Evolutionary conservation across 2,113 vertebrate species (phyloP).

Genomic region (Cervus canadensis): DNA sequence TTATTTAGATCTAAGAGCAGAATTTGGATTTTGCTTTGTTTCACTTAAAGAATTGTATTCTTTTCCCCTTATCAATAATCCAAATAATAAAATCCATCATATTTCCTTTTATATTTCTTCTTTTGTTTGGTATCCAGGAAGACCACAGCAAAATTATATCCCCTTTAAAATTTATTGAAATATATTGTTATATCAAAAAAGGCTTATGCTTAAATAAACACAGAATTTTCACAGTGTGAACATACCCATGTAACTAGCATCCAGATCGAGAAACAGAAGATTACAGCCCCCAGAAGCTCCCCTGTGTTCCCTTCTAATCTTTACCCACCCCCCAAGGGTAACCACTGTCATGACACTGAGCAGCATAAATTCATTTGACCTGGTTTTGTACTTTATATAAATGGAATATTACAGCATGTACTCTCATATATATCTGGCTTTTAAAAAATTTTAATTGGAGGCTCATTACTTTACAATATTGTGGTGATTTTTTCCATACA

Average conservation of each 20-base stretch:
- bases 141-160: neutral
- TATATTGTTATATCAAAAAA: neutral
- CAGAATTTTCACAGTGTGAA: neutral
- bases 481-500: neutral
- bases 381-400: neutral
- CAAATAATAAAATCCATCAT: neutral
- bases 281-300: neutral
- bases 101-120: neutral
- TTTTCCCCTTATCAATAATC: neutral
- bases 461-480: neutral
- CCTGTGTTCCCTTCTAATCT: neutral
- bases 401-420: neutral
- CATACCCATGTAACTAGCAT: neutral
- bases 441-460: neutral
- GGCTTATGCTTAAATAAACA: neutral
- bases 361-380: neutral
- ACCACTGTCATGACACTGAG: neutral
- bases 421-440: neutral
- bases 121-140: slow-evolving; percentile 1
- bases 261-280: neutral
- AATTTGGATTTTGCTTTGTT: neutral
- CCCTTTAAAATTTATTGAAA: neutral
- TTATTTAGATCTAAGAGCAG: neutral
- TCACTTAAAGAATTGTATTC: neutral
- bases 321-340: neutral